Percentiles rank a stretch among this genome's conserved stretches.
Evolutionary conservation across 1,140 invertebrate species (phyloP).

Genomic region (Dreissena polymorpha): DNA sequence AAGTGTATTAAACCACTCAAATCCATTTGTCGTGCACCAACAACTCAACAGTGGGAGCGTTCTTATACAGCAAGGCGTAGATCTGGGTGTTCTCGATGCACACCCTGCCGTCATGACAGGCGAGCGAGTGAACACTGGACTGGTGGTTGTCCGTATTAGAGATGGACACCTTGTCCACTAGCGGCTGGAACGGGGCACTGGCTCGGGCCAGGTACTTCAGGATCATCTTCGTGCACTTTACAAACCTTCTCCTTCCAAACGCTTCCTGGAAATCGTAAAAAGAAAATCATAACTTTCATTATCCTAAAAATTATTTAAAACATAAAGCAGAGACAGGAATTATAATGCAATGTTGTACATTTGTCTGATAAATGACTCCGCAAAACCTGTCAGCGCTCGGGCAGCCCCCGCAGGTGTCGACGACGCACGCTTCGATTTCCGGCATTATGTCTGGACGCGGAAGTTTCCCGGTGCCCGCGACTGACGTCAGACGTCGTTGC

Average conservation of each 20-base stretch:
- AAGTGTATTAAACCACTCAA: no score
- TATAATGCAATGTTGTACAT: background rate
- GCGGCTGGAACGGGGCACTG: conserved; percentile 51
- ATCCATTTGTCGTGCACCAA: no score
- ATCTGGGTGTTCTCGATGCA: conserved; percentile 57
- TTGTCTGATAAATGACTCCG: no score
- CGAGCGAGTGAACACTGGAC: conserved; percentile 54
- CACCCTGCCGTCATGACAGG: conserved; percentile 53
- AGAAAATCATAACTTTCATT: background rate
- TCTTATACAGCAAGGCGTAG: conserved; percentile 56
- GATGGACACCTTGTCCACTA: conserved; percentile 49
- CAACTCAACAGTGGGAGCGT: no score
- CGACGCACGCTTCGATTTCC: conserved; percentile 54
- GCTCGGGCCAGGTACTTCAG: conserved; percentile 49
- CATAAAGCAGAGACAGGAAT: background rate
- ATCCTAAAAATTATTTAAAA: background rate
- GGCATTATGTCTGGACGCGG: conserved; percentile 46
- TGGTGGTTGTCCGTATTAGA: conserved; percentile 56
- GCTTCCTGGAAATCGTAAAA: conserved; percentile 44
- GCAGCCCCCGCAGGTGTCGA: conserved; percentile 58
- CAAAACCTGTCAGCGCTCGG: no score
- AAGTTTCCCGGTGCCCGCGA: conserved; percentile 50
- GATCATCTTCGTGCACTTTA: conserved; percentile 44
- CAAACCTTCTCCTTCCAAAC: conserved; percentile 55
- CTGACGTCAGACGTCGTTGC: conserved; percentile 47